Percentiles rank a stretch among this genome's conserved stretches.
Conservation (phyloP, 2,888 invertebrate species). For the Caenorhabditis japonica region DNA sequence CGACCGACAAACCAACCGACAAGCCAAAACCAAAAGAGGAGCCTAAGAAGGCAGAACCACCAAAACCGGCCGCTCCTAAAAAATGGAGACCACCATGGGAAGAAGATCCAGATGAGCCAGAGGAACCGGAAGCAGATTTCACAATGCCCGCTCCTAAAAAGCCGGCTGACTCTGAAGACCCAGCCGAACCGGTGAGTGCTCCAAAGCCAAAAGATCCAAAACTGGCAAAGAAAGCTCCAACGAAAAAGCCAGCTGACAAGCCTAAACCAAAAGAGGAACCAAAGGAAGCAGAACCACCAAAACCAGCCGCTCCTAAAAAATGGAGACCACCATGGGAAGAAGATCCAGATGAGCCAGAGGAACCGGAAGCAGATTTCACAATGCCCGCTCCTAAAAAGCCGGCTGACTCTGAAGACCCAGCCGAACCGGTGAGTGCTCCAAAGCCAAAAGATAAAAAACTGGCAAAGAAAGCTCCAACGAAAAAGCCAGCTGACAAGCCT, state of each 20-base stretch:
- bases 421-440: conserved; percentile 50
- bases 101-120: conserved; percentile 36
- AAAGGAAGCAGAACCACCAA: conserved; percentile 34
- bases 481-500: conserved; percentile 24
- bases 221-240: conserved; percentile 15
- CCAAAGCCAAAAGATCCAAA: conserved; percentile 36
- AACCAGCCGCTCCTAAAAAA: conserved; percentile 45
- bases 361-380: conserved; percentile 51
- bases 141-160: conserved; percentile 31
- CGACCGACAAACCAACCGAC: conserved; percentile 18
- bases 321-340: conserved; percentile 54
- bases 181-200: conserved; percentile 39
- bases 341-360: conserved; percentile 31
- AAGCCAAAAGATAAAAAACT: conserved; percentile 48
- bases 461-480: conserved; percentile 24
- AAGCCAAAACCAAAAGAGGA: conserved; percentile 9
- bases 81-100: conserved; percentile 40
- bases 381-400: conserved; percentile 22
- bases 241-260: conserved; percentile 7
- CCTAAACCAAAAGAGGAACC: conserved; percentile 22
- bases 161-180: conserved; percentile 52
- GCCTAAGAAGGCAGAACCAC: conserved; percentile 10
- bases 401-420: conserved; percentile 35
- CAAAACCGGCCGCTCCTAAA: conserved; percentile 24
- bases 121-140: conserved; percentile 40